Conservation (phyloP, 2,113 vertebrate species). For the Eudorcas thomsonii region DNA sequence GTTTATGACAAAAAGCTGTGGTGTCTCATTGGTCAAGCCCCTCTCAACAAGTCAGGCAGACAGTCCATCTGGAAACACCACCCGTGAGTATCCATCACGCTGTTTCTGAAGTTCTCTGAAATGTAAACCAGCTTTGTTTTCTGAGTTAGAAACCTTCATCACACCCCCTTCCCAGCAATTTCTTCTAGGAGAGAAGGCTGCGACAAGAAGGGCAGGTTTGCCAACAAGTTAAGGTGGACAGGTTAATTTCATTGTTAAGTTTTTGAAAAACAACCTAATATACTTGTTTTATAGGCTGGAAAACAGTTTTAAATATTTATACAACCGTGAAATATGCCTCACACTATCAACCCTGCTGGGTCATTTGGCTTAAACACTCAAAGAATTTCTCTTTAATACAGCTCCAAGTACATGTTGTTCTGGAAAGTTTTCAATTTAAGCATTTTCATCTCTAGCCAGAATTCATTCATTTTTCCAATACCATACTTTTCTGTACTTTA, state of each 20-base stretch:
- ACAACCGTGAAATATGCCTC: conserved; percentile 76
- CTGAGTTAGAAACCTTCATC: not conserved
- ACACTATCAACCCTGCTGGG: conserved; percentile 73
- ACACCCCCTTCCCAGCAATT: not conserved
- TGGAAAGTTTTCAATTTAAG: conserved; percentile 81
- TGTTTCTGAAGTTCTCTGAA: not conserved
- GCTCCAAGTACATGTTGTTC: conserved; percentile 87
- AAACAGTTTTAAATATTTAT: conserved; percentile 79
- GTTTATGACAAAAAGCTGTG: not conserved
- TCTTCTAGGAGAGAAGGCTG: not conserved
- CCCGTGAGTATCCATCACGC: not conserved
- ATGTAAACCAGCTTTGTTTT: not conserved
- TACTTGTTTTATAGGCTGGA: conserved; percentile 69
- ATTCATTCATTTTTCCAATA: conserved; percentile 66
- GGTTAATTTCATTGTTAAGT: conserved; percentile 38
- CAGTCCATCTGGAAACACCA: not conserved
- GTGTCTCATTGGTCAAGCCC: not conserved
- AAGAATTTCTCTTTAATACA: conserved; percentile 80
- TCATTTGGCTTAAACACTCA: conserved; percentile 77
- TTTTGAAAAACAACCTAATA: conserved; percentile 60
- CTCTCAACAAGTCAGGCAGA: not conserved
- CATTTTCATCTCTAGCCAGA: conserved; percentile 83
- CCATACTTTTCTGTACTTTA: conserved; percentile 75
- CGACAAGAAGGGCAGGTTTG: not conserved
- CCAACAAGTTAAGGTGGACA: conserved; percentile 32